Conservation (phyloP, 2,797 vertebrate genomes). For the Mallotus villosus region DNA sequence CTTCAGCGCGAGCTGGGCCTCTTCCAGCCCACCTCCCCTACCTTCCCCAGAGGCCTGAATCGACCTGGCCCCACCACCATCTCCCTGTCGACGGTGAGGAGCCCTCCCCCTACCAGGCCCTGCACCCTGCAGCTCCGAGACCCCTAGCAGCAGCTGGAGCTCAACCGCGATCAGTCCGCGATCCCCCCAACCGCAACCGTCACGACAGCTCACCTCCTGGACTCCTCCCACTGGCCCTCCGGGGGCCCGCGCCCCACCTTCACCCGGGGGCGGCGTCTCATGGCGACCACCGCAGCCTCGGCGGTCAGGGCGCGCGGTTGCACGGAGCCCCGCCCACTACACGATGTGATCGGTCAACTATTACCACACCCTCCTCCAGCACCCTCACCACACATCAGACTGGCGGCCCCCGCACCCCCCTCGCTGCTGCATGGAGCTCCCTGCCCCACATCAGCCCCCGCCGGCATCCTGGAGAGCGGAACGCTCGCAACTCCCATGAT, state of each 20-base stretch:
- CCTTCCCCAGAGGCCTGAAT: slow-evolving; percentile 90
- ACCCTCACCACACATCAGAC: slow-evolving; percentile 48
- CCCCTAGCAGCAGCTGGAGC: slow-evolving; percentile 94
- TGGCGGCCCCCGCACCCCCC: slow-evolving; percentile 54
- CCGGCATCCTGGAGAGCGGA: slow-evolving; percentile 78
- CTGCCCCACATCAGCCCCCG: slow-evolving; percentile 65
- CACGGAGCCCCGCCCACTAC: slow-evolving; percentile 90
- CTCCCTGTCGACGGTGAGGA: slow-evolving; percentile 93
- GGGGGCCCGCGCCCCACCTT: slow-evolving; percentile 80
- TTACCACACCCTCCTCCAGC: slow-evolving; percentile 72
- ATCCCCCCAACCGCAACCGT: slow-evolving; percentile 93
- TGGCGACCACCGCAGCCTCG: slow-evolving; percentile 68
- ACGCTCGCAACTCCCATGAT: slow-evolving; percentile 80
- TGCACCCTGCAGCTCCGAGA: slow-evolving; percentile 93
- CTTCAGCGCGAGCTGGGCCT: slow-evolving; percentile 85
- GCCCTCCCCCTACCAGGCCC: slow-evolving; percentile 91
- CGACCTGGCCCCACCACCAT: slow-evolving; percentile 94
- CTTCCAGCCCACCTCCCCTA: slow-evolving; percentile 96
- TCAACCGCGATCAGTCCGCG: slow-evolving; percentile 93
- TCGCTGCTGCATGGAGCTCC: slow-evolving; percentile 66
- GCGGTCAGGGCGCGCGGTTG: slow-evolving; percentile 75
- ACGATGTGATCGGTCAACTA: slow-evolving; percentile 93
- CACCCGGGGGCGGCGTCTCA: slow-evolving; percentile 84
- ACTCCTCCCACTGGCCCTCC: slow-evolving; percentile 76
- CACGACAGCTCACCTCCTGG: slow-evolving; percentile 89